These are phyloP conservation scores for Trisateles emortualis DNA, from an alignment of 2,888 invertebrate species.

Conservation along the genomic window DNA sequence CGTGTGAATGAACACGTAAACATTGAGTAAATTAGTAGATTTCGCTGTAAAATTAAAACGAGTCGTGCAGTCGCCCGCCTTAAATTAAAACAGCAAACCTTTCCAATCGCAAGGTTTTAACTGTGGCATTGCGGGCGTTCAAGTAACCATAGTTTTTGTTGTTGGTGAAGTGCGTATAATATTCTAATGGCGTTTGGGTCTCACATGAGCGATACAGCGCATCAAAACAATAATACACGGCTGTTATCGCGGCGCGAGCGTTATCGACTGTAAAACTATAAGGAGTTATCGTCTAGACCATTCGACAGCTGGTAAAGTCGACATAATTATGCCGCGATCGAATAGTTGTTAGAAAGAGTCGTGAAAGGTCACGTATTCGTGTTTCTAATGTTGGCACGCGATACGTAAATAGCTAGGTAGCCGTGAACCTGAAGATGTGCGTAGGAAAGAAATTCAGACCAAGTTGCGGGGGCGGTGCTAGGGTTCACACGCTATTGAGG, in stretches of 20 bases:
- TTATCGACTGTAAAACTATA: constrained; percentile 32
- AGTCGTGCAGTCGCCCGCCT: constrained; percentile 8
- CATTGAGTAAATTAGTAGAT: constrained; percentile 57
- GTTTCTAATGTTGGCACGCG: constrained; percentile 55
- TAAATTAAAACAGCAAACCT: constrained; percentile 20
- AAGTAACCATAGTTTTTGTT: not conserved
- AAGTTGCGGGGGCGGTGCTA: constrained; percentile 40
- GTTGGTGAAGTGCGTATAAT: constrained; percentile 9
- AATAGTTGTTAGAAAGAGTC: constrained; percentile 29
- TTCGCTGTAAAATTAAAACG: constrained; percentile 25
- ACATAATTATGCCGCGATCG: constrained; percentile 30
- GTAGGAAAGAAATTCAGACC: constrained; percentile 47
- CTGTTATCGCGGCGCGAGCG: constrained; percentile 21
- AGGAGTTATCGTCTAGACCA: constrained; percentile 25
- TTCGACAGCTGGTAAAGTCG: constrained; percentile 34
- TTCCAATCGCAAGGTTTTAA: constrained; percentile 6
- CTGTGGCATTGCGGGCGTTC: not conserved
- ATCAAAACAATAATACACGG: constrained; percentile 36
- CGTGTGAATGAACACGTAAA: constrained; percentile 83
- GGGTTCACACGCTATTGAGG: constrained; percentile 7
- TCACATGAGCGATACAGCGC: constrained; percentile 3
- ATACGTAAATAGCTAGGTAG: constrained; percentile 53
- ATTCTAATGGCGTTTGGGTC: not conserved
- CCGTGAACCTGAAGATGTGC: constrained; percentile 65
- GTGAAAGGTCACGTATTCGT: constrained; percentile 48